These are phyloP conservation scores for Drosophila bunnanda DNA, from an alignment of 2,888 invertebrate genomes.

Conservation along the genomic window DNA sequence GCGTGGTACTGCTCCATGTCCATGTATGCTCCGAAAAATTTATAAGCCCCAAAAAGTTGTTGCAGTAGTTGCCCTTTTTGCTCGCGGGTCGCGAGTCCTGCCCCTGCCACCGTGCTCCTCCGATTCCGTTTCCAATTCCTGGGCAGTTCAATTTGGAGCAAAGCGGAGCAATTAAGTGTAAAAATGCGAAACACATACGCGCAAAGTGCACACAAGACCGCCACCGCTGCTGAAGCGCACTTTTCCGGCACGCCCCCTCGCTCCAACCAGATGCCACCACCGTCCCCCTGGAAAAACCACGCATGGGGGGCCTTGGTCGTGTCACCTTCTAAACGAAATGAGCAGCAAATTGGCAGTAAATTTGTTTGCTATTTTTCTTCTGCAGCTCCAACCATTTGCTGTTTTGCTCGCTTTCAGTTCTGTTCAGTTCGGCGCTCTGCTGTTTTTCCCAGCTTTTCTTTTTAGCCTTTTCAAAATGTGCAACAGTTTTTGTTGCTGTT, in stretches of 20 bases:
- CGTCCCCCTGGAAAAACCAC: slow-evolving; percentile 48
- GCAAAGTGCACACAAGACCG: slow-evolving; percentile 64
- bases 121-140: not conserved
- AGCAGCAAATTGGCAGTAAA: slow-evolving; percentile 80
- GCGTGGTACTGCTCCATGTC: slow-evolving; percentile 14
- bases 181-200: slow-evolving; percentile 80
- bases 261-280: not conserved
- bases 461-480: slow-evolving; percentile 37
- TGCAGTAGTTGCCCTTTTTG: slow-evolving; percentile 72
- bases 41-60: slow-evolving; percentile 69
- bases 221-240: slow-evolving; percentile 29
- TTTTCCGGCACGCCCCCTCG: slow-evolving; percentile 15
- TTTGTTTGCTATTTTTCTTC: slow-evolving; percentile 79
- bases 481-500: slow-evolving; percentile 54
- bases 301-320: slow-evolving; percentile 73
- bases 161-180: slow-evolving; percentile 79
- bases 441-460: slow-evolving; percentile 36
- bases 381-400: slow-evolving; percentile 47
- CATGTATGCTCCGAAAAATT: slow-evolving; percentile 50
- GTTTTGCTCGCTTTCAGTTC: slow-evolving; percentile 44
- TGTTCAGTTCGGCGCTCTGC: no score
- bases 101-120: not conserved
- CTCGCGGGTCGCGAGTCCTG: slow-evolving; percentile 22
- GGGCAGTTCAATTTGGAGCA: slow-evolving; percentile 75
- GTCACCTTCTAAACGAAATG: slow-evolving; percentile 80